Conservation (phyloP, 2,888 invertebrate genomes). For the Drosophila peninsularis region DNA sequence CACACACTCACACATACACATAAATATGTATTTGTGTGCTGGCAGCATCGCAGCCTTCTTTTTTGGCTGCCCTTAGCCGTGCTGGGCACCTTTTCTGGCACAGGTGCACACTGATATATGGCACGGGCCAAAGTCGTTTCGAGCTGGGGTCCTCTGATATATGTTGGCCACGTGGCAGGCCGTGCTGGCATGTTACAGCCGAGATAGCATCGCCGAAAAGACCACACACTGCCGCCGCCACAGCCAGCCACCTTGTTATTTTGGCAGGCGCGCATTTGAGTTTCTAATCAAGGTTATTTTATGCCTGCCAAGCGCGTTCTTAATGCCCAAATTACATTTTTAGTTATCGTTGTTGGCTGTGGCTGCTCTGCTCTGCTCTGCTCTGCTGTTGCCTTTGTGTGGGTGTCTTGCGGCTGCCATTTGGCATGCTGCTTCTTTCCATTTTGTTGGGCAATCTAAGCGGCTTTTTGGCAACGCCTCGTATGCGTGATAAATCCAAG, state of each 20-base stretch:
- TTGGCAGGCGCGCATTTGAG: slow-evolving; percentile 66
- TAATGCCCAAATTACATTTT: slow-evolving; percentile 80
- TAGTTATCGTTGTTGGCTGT: slow-evolving; percentile 51
- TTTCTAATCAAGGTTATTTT: slow-evolving; percentile 79
- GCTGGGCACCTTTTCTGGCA: slow-evolving; percentile 48
- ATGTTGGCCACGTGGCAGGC: slow-evolving; percentile 65
- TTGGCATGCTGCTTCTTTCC: slow-evolving; percentile 13
- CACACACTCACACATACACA: slow-evolving; percentile 1
- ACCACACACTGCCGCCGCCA: neutral
- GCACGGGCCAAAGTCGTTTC: slow-evolving; percentile 70
- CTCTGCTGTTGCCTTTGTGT: slow-evolving; percentile 2
- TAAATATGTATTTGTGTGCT: slow-evolving; percentile 5
- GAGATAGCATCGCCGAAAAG: slow-evolving; percentile 20
- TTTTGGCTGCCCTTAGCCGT: slow-evolving; percentile 4
- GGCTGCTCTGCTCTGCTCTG: slow-evolving; percentile 4
- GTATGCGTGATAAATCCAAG: slow-evolving; percentile 69
- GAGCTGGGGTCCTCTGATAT: slow-evolving; percentile 71
- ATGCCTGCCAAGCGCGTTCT: slow-evolving; percentile 68
- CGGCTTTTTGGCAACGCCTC: slow-evolving; percentile 54
- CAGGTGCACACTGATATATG: slow-evolving; percentile 74
- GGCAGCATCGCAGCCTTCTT: slow-evolving; percentile 28
- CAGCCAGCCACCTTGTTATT: slow-evolving; percentile 27
- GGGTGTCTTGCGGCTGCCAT: slow-evolving; percentile 30
- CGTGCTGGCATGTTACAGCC: slow-evolving; percentile 31
- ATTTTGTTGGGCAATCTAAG: slow-evolving; percentile 32